phyloP scores from a whole-genome alignment of 2,888 invertebrate species.

The Thalpophila matura region DNA sequence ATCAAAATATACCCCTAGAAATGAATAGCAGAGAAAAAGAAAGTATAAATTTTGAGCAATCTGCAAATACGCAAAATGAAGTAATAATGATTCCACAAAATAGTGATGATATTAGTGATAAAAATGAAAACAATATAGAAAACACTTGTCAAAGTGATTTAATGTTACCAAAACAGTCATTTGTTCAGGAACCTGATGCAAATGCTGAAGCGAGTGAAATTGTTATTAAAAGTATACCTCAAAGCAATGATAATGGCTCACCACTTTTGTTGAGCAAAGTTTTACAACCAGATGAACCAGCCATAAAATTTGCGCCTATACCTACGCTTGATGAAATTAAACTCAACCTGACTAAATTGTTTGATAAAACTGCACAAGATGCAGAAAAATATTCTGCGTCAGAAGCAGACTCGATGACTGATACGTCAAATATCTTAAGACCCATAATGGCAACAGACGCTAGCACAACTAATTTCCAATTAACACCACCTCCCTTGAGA shows the following conservation, averaged over 20 bases:
- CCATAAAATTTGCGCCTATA: constrained; percentile 59
- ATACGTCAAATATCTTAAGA: constrained; percentile 50
- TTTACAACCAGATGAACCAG: constrained; percentile 53
- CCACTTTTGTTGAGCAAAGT: constrained; percentile 53
- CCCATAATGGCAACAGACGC: constrained; percentile 66
- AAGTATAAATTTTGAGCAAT: constrained; percentile 19
- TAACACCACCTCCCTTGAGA: constrained; percentile 57
- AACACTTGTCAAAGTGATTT: constrained; percentile 32
- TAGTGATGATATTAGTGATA: background rate
- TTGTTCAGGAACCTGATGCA: constrained; percentile 64
- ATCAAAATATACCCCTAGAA: background rate
- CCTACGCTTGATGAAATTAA: constrained; percentile 69
- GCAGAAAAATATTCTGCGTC: constrained; percentile 43
- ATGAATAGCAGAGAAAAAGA: constrained; percentile 2
- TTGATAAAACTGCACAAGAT: constrained; percentile 58
- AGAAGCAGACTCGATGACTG: constrained; percentile 48
- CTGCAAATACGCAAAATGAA: constrained; percentile 17
- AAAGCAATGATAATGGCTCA: constrained; percentile 44
- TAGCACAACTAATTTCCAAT: constrained; percentile 60
- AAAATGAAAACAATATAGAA: background rate
- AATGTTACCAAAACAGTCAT: constrained; percentile 11
- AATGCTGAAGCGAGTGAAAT: constrained; percentile 73
- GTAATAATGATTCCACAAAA: constrained; percentile 10
- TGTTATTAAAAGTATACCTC: constrained; percentile 57
- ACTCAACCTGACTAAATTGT: constrained; percentile 64